Conservation (phyloP, 2,113 vertebrate species). For the Oreotrochilus melanogaster region DNA sequence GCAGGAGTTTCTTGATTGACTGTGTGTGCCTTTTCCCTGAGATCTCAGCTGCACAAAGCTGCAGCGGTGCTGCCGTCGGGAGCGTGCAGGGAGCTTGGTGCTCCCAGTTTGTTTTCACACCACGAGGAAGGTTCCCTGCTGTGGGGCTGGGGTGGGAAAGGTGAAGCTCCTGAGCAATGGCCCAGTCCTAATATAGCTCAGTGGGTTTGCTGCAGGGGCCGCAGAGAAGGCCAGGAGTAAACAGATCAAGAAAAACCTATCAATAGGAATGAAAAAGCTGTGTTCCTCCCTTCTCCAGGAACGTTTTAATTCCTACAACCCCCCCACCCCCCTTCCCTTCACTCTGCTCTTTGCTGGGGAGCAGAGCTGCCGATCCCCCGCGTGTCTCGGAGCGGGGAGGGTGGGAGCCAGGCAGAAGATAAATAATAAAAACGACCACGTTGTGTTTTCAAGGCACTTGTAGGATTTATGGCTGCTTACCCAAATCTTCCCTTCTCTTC, state of each 20-base stretch:
- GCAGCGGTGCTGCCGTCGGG: fast-evolving
- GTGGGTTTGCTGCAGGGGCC: background rate
- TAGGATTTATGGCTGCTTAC: slow-evolving; percentile 31
- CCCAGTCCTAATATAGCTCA: slow-evolving; percentile 13
- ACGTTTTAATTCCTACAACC: slow-evolving; percentile 45
- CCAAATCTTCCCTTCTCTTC: background rate
- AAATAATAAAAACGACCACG: background rate
- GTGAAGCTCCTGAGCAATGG: background rate
- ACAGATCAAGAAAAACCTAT: slow-evolving; percentile 63
- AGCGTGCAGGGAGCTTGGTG: background rate
- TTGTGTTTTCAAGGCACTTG: background rate
- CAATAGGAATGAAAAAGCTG: slow-evolving; percentile 2
- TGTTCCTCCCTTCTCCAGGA: slow-evolving; percentile 34
- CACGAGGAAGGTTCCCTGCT: background rate
- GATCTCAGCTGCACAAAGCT: background rate
- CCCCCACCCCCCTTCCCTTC: fast-evolving
- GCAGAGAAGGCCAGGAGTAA: slow-evolving; percentile 4
- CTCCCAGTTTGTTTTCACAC: fast-evolving
- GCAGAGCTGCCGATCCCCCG: background rate
- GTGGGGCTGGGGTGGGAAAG: background rate
- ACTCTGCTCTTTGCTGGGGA: background rate
- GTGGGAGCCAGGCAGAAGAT: slow-evolving; percentile 34
- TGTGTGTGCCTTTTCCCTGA: background rate
- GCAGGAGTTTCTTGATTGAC: background rate
- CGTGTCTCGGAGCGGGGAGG: background rate